phyloP scores from a whole-genome alignment of 2,888 invertebrate species.

The Aplocera efformata region DNA sequence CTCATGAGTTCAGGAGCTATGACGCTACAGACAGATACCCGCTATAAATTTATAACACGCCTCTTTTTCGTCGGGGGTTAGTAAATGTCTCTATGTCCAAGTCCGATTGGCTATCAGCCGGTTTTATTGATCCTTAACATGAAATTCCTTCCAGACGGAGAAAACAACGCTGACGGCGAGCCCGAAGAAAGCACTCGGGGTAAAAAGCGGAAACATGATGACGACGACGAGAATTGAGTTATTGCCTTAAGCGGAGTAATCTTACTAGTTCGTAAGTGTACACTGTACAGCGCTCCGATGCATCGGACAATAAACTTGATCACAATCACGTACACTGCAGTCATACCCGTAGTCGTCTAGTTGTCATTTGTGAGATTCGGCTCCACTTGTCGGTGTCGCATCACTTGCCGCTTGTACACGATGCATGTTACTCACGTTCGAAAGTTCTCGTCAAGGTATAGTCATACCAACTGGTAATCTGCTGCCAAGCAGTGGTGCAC shows the following conservation, averaged over 20 bases:
- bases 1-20: no score
- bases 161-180: constrained; percentile 56
- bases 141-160: constrained; percentile 54
- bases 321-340: constrained; percentile 49
- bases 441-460: no score
- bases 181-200: constrained; percentile 80
- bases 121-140: no score
- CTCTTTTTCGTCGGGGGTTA: no score
- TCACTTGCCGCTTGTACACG: neutral
- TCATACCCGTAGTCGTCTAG: constrained; percentile 49
- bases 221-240: constrained; percentile 77
- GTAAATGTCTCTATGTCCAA: no score
- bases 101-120: no score
- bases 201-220: constrained; percentile 82
- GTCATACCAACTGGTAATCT: no score
- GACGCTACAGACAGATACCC: no score
- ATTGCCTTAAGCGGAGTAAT: constrained; percentile 74
- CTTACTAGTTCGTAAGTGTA: constrained; percentile 78
- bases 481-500: no score
- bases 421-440: no score
- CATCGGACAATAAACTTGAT: constrained; percentile 73
- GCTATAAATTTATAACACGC: no score
- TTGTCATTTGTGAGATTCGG: constrained; percentile 64
- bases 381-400: no score
- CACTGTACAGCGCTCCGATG: constrained; percentile 77